Evolutionary conservation across 92 coral and sea anemone species (phyloP).

Genomic region (Chrysogorgia sp.): DNA sequence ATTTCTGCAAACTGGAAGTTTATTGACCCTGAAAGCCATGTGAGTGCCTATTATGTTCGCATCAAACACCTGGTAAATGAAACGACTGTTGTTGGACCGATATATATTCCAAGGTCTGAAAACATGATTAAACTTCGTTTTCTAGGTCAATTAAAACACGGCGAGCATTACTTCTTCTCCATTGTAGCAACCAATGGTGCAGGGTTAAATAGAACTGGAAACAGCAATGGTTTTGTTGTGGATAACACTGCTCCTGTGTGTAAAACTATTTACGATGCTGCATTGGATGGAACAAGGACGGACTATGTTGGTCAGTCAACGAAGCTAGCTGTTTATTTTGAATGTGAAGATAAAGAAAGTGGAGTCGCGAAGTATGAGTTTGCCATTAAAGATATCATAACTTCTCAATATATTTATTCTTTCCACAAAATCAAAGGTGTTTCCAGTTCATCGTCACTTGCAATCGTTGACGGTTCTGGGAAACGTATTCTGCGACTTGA

Average conservation of each 20-base stretch:
- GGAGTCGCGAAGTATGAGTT: conserved; percentile 66
- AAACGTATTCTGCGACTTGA: conserved; percentile 42
- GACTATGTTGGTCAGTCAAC: conserved; percentile 64
- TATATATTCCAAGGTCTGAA: conserved; percentile 45
- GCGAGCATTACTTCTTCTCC: conserved; percentile 61
- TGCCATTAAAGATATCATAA: conserved; percentile 66
- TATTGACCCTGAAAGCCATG: conserved; percentile 77
- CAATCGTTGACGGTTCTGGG: conserved; percentile 73
- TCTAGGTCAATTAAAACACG: conserved; percentile 47
- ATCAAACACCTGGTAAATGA: conserved; percentile 30
- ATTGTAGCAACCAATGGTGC: conserved; percentile 78
- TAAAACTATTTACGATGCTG: conserved; percentile 73
- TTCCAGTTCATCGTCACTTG: conserved; percentile 60
- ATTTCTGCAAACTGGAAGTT: conserved; percentile 68
- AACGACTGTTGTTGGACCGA: conserved; percentile 57
- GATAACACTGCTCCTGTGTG: conserved; percentile 88
- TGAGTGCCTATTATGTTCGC: conserved; percentile 51
- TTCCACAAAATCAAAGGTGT: conserved; percentile 65
- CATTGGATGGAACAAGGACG: conserved; percentile 41
- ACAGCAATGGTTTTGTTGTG: conserved; percentile 77
- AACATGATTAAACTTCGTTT: conserved; percentile 53
- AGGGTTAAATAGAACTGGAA: conserved; percentile 63
- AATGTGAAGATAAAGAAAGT: conserved; percentile 77
- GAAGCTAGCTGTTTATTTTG: conserved; percentile 69
- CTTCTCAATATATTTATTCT: conserved; percentile 62